These are phyloP conservation scores for Megalops atlanticus DNA, from an alignment of 2,113 vertebrate species.

Conservation along the genomic window DNA sequence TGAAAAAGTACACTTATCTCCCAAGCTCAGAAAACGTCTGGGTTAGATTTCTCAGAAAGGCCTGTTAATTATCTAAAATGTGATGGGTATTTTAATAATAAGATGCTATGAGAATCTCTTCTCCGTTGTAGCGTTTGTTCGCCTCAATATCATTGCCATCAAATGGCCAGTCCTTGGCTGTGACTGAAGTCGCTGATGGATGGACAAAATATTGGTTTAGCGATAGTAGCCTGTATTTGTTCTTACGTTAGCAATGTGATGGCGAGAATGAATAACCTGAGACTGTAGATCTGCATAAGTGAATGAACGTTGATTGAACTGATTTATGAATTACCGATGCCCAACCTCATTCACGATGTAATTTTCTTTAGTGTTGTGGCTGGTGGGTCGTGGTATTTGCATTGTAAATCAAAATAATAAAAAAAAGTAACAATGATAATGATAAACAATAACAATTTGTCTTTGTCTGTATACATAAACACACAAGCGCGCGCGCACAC, in stretches of 20 bases:
- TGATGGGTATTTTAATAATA: neutral
- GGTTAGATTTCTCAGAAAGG: no score
- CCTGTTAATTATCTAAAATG: neutral
- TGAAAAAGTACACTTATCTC: no score
- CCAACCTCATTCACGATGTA: neutral
- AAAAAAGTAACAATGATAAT: neutral
- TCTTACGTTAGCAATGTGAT: neutral
- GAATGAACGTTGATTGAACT: neutral
- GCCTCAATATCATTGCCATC: neutral
- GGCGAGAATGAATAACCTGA: neutral
- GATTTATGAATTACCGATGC: neutral
- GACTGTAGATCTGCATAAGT: neutral
- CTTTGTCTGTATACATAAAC: no score
- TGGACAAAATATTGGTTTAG: neutral
- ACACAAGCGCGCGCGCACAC: no score
- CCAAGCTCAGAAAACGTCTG: neutral
- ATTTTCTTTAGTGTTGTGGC: neutral
- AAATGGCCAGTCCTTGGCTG: neutral
- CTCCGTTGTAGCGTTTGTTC: neutral
- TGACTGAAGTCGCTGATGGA: neutral
- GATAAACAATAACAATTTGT: no score
- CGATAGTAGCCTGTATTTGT: neutral
- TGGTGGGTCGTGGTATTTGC: neutral
- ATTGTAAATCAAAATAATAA: neutral
- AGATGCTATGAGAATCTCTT: neutral